phyloP scores from a whole-genome alignment of 2,797 vertebrate genomes.

The Centroberyx gerrardi region DNA sequence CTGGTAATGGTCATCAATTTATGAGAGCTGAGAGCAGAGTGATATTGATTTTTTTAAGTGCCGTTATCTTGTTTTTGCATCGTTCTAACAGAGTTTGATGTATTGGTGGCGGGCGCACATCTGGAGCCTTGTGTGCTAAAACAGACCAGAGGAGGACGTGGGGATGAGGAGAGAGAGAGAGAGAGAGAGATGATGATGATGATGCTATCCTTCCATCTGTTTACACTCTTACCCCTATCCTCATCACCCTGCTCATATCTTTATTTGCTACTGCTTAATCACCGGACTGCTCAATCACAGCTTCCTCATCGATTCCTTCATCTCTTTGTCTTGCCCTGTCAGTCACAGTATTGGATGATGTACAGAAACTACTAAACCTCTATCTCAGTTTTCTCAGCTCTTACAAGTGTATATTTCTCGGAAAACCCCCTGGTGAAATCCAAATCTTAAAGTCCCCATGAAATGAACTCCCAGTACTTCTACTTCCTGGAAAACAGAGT shows the following conservation, averaged over 20 bases:
- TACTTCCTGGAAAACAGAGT: too few species aligned
- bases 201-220: too few species aligned
- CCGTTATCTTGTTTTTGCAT: conserved; percentile 56
- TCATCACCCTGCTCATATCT: not conserved
- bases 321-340: not conserved
- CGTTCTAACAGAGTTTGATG: conserved; percentile 38
- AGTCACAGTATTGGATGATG: not conserved
- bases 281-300: not conserved
- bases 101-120: conserved; percentile 32
- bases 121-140: conserved; percentile 47
- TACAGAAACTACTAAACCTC: not conserved
- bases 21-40: conserved; percentile 44
- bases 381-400: not conserved
- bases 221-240: not conserved
- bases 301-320: not conserved
- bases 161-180: not conserved
- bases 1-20: conserved; percentile 62
- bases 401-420: not conserved
- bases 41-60: conserved; percentile 73
- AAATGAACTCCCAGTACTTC: too few species aligned
- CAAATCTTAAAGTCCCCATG: not conserved
- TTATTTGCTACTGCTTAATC: not conserved
- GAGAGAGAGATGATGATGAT: conserved; percentile 3
- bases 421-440: not conserved
- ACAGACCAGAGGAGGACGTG: not conserved